phyloP scores from a whole-genome alignment of 2,797 vertebrate genomes.

The Geotrypetes seraphini region DNA sequence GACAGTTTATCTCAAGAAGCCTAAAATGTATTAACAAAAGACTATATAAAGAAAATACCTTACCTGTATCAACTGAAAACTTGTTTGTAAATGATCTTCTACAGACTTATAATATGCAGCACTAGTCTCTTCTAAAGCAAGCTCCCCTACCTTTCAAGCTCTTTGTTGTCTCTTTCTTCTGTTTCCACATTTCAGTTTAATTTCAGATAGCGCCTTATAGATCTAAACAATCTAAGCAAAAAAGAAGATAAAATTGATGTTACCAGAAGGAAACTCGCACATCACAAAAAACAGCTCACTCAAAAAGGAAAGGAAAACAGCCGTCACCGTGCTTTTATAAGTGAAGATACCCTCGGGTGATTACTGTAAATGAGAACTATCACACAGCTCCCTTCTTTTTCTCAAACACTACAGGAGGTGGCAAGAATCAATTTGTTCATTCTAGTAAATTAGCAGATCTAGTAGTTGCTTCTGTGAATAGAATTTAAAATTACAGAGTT shows the following conservation, averaged over 20 bases:
- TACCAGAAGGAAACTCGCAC: constrained; percentile 13
- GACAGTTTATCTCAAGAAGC: no score
- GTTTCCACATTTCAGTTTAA: constrained; percentile 5
- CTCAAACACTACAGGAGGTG: constrained; percentile 14
- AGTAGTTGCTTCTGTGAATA: no score
- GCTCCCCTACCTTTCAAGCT: no score
- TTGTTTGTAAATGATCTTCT: no score
- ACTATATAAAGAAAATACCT: no score
- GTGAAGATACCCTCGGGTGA: constrained; percentile 18
- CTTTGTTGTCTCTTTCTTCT: neutral
- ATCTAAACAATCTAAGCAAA: constrained; percentile 12
- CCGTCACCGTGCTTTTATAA: neutral
- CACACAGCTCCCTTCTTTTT: no score
- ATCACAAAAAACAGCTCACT: constrained; percentile 27
- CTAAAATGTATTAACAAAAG: no score
- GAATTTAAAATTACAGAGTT: no score
- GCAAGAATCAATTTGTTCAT: constrained; percentile 6
- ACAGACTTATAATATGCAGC: no score
- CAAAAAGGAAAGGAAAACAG: constrained; percentile 19
- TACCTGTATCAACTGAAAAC: no score
- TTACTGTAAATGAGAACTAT: constrained; percentile 20
- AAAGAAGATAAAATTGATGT: constrained; percentile 10
- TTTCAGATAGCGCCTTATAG: neutral
- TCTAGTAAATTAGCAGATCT: constrained; percentile 13
- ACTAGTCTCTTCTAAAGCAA: no score